phyloP scores from a whole-genome alignment of 1,140 invertebrate genomes.

The Drosophila setifemur region DNA sequence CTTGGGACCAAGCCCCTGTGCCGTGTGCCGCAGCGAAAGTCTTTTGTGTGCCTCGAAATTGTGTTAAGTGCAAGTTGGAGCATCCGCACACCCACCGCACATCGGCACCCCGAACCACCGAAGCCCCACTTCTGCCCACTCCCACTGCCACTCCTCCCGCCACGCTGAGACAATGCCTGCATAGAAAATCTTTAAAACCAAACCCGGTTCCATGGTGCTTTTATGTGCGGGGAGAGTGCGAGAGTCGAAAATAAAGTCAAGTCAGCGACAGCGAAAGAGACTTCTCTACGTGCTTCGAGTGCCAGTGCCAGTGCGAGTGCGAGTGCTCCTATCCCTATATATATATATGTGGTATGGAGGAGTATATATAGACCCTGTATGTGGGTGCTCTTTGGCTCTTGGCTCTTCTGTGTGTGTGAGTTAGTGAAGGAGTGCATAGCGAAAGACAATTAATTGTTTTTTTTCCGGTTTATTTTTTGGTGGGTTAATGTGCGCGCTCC shows the following conservation, averaged over 20 bases:
- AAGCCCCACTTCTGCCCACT: neutral
- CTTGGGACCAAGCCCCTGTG: conserved; percentile 3
- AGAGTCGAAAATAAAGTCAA: conserved; percentile 80
- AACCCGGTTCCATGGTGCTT: conserved; percentile 3
- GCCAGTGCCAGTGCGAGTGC: conserved; percentile 30
- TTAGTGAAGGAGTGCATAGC: conserved; percentile 55
- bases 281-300: conserved; percentile 70
- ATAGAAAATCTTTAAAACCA: conserved; percentile 70
- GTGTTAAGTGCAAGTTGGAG: conserved; percentile 78
- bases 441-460: conserved; percentile 77
- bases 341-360: neutral
- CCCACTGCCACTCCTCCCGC: neutral
- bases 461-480: conserved; percentile 22
- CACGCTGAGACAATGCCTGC: conserved; percentile 55
- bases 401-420: conserved; percentile 15
- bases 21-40: conserved; percentile 67
- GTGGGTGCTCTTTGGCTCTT: conserved; percentile 46
- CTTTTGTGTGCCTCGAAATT: conserved; percentile 76
- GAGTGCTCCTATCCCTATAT: conserved; percentile 13
- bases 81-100: conserved; percentile 31
- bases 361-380: neutral
- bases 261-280: conserved; percentile 55
- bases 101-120: too few species aligned
- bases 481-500: conserved; percentile 39
- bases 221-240: conserved; percentile 11